Conservation (phyloP, 2,888 invertebrate species). For the Drosophila paracracens region DNA sequence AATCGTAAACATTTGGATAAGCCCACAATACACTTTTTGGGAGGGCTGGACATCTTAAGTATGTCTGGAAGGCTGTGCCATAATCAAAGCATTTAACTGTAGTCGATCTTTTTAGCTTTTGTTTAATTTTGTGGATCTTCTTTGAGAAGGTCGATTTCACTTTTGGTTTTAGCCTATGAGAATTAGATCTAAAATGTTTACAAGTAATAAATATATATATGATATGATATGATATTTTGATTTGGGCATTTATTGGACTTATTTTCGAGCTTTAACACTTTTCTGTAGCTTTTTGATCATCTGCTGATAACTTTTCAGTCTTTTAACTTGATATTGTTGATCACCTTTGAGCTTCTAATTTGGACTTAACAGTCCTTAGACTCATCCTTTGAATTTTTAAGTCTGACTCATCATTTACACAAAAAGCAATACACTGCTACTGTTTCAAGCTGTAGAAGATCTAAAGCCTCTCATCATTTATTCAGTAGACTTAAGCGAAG, state of each 20-base stretch:
- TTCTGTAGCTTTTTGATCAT: neutral
- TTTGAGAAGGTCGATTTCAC: neutral
- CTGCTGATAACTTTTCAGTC: neutral
- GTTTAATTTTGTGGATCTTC: neutral
- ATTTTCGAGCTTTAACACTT: neutral
- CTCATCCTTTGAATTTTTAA: neutral
- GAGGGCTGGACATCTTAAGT: neutral
- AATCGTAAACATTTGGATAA: neutral
- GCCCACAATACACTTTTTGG: neutral
- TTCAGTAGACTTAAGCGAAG: neutral
- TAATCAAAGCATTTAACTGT: neutral
- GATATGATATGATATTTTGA: neutral
- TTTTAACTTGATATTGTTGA: neutral
- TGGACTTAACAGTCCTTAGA: neutral
- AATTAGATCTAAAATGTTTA: neutral
- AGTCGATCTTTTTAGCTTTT: neutral
- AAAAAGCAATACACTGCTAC: neutral
- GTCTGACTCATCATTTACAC: neutral
- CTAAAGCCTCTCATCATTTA: neutral
- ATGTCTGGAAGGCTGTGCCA: neutral
- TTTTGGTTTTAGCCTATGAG: no score
- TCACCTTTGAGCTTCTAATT: neutral
- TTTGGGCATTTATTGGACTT: neutral
- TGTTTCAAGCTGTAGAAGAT: neutral
- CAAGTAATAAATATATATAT: no score